Evolutionary conservation across 2,797 vertebrate genomes (phyloP).

Genomic region (Acomys russatus): DNA sequence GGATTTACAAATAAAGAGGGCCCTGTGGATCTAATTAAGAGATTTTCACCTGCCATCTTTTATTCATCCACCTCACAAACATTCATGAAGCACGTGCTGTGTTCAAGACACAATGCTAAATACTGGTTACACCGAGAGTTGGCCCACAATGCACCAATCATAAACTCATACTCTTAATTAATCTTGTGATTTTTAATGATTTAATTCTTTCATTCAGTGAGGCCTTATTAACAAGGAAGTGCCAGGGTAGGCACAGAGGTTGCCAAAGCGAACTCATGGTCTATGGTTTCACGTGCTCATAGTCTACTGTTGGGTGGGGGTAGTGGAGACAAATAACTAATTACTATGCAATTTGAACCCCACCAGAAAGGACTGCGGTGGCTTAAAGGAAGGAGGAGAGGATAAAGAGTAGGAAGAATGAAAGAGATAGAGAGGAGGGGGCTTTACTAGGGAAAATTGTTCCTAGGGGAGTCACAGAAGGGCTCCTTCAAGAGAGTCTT

Average conservation of each 20-base stretch:
- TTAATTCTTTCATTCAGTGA: constrained; percentile 71
- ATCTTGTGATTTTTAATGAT: constrained; percentile 79
- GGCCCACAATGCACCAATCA: constrained; percentile 64
- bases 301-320: constrained; percentile 10
- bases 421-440: not conserved
- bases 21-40: constrained; percentile 84
- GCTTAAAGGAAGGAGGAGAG: not conserved
- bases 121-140: constrained; percentile 42
- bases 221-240: constrained; percentile 62
- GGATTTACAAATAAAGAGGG: constrained; percentile 74
- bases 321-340: constrained; percentile 35
- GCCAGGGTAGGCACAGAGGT: constrained; percentile 23
- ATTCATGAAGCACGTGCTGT: constrained; percentile 47
- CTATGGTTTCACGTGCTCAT: constrained; percentile 38
- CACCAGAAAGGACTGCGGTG: not conserved
- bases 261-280: constrained; percentile 16
- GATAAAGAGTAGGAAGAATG: not conserved
- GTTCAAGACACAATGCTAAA: constrained; percentile 14
- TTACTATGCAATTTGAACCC: not conserved
- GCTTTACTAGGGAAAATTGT: not conserved
- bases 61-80: constrained; percentile 67
- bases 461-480: not conserved
- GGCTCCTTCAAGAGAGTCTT: not conserved
- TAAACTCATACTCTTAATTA: constrained; percentile 75
- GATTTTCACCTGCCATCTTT: constrained; percentile 82